Conservation (phyloP, 2,113 vertebrate species). For the Bungarus multicinctus region DNA sequence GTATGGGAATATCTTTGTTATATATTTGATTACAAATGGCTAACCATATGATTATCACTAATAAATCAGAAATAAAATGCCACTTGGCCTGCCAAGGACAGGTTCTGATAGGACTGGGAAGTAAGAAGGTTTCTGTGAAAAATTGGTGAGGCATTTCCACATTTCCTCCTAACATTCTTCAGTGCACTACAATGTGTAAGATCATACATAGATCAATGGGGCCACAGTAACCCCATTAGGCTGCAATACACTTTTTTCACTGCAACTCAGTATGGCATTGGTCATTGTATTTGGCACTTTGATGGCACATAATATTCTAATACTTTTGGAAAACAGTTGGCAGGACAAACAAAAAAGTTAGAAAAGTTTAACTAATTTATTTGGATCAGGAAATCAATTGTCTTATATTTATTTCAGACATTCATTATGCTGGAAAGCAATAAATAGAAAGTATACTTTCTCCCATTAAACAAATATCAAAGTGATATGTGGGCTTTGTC, state of each 20-base stretch:
- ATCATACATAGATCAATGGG: not conserved
- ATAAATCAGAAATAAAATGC: slow-evolving; percentile 78
- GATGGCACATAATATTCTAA: not conserved
- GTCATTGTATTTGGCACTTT: not conserved
- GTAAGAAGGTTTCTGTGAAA: slow-evolving; percentile 40
- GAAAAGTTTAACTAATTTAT: not conserved
- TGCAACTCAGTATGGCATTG: not conserved
- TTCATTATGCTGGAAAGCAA: not conserved
- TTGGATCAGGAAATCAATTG: not conserved
- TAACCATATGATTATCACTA: slow-evolving; percentile 70
- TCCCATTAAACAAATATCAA: not conserved
- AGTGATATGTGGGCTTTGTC: not conserved
- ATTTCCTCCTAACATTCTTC: slow-evolving; percentile 25
- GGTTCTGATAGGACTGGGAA: slow-evolving; percentile 41
- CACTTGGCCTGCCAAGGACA: slow-evolving; percentile 44
- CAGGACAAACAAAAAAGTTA: not conserved
- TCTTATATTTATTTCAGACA: not conserved
- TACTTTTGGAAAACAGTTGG: not conserved
- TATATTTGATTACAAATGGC: slow-evolving; percentile 77
- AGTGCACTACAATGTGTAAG: not conserved
- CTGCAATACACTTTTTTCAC: not conserved
- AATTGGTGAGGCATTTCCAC: slow-evolving; percentile 11
- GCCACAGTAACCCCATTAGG: not conserved
- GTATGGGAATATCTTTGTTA: slow-evolving; percentile 74
- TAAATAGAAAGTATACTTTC: not conserved